Evolutionary conservation across 1,140 invertebrate species (phyloP), one percentile per base, ranked within the genome.

Genomic region (Cydia splendana): DNA sequence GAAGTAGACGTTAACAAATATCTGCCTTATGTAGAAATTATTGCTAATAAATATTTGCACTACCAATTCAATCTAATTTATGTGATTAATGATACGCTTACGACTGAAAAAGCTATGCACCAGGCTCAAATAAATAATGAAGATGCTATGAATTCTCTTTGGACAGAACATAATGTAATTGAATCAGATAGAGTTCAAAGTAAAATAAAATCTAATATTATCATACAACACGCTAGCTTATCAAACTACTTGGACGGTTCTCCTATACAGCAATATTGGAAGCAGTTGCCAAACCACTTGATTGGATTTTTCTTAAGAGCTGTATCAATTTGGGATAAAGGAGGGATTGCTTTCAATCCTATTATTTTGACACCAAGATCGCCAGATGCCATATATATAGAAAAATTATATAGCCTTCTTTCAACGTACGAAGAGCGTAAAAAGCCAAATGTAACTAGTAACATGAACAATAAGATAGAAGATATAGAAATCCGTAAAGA

Each of bases 311-410:
- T 93, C 42, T 76, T 84, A 34, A 81, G 88, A 74, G 84, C 87
- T 75, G 42, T 91, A 65, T 84, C 90, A 20, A 86, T 93, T 76
- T 93, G 90, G 91, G 85, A 93, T 51, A 91, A 86, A 80, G 90
- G 91, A 51, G 91, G 91, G 4, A 84, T 93, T 74, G 85, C 86
- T 20, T 85, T 93, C 34, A 85, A 90, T 79, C 89, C 91, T 42
- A 53, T 79, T 34, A 82, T 93, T 75, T 80, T 93, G 30, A 88
- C 81, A 15, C 85, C 87, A 38, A 79, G 81, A 75, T 78, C 83
- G 38, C 83, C 82, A 4, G 78, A 86, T 75, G 30, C 77, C 38
- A 42, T 80, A 42, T 90, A 91, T 75, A 81, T 86, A 13, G 83
- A 91, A 75, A 91, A 89, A 78, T 30, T 93, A 45, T 71, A 88